Base-by-base conservation (phyloP, 2,113 vertebrate species). In the Cnemophilus loriae region DNA sequence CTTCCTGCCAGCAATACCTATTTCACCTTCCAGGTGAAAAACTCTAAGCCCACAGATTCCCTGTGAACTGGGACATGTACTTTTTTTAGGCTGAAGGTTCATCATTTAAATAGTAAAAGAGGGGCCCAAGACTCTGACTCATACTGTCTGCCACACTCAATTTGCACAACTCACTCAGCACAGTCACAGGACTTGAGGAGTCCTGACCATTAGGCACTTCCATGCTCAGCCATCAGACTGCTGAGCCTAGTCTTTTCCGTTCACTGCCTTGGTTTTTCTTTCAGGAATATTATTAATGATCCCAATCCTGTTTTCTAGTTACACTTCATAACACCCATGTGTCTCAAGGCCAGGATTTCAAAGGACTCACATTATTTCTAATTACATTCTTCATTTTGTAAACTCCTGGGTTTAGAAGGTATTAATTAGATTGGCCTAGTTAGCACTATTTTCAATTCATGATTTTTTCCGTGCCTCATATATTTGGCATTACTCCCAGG, bases 341-440 rank as follows among this genome's bases (percentile, higher is more conserved):
- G 19, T 93, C 65, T 75, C 44, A 79, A 91, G 44, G 52, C 53
- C 37, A 89, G 56, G 35, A 44, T 89, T 96, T 87, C 78, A 89
- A 94, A 89, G n/a, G 81, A 47, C 52, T 82, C 5, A 0, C 55
- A 84, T 71, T 85, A 75, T 37, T 91, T 86, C 49, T 93, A 91
- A 84, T 91, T 84, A 60, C 65, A 64, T 52, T 35, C 57, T 87
- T 79, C n/a, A 60, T 91, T 91, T 89, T 85, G 70, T 91, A 94
- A 93, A 94, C 70, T 82, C 67, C 52, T 87, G 30, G 10, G 28
- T 87, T 95, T 79, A 85, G 61, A 84, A 71, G 23, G 16, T 87
- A 89, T 87, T 95, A 71, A 96, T 89, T 81, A 94, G 74, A 79
- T 87, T 96, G 84, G 65, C 70, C 81, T 84, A 85, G 44, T 91